phyloP scores from a whole-genome alignment of 2,113 vertebrate genomes.

The Colossoma macropomum region DNA sequence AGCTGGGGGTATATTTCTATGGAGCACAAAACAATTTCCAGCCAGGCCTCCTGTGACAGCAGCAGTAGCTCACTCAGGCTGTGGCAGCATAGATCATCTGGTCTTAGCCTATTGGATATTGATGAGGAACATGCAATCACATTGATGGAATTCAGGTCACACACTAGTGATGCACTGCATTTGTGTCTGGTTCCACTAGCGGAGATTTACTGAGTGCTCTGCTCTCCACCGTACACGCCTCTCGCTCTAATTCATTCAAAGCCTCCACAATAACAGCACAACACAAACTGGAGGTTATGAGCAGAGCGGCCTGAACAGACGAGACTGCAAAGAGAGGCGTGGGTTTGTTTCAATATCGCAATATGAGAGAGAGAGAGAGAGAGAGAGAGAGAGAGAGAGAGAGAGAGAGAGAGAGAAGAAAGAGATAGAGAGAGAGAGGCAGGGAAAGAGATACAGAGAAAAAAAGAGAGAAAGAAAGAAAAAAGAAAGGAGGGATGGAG shows the following conservation, averaged over 20 bases:
- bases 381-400: background rate
- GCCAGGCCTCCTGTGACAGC: constrained; percentile 1
- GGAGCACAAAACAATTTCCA: background rate
- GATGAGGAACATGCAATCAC: constrained; percentile 49
- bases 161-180: constrained; percentile 11
- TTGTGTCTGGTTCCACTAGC: constrained; percentile 18
- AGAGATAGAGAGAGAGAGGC: constrained; percentile 6
- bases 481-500: background rate
- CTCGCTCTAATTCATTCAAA: constrained; percentile 31
- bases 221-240: background rate
- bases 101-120: constrained; percentile 43
- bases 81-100: constrained; percentile 23
- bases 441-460: constrained; percentile 1
- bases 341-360: background rate
- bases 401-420: background rate
- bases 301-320: background rate
- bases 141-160: constrained; percentile 48
- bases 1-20: constrained; percentile 16
- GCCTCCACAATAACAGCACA: background rate
- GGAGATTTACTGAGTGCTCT: constrained; percentile 34
- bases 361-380: background rate
- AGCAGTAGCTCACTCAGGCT: constrained; percentile 3
- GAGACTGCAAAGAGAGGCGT: background rate
- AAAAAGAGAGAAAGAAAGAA: background rate
- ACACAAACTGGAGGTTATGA: constrained; percentile 12